Evolutionary conservation across 2,113 vertebrate species (phyloP), one percentile per base, ranked within the genome.

Genomic region (Carassius auratus): DNA sequence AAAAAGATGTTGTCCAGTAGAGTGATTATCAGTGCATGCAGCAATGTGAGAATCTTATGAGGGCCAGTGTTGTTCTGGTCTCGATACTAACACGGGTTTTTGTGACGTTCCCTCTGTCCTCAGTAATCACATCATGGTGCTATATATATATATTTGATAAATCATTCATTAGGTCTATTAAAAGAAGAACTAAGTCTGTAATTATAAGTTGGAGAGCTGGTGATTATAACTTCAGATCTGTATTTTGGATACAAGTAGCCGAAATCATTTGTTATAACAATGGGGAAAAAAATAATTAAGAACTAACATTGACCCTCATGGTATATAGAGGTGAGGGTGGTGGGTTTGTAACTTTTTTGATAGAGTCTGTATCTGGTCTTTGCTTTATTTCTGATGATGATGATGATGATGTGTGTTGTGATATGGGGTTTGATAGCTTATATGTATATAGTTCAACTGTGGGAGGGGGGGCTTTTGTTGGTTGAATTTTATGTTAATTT

Each of bases 1-100:
- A 73, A 61, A n/a, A 50, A 61, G 59, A 50, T 84, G 84, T 80
- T 38, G 66, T 83, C 68, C 81, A 84, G 66, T 87, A 68, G 73
- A 26, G 87, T 45, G 84, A 85, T 86, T 82, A 86, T 88, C 84
- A 86, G 83, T 91, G 88, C 87, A 91, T 88, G 88, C 87, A 87
- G 88, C 85, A 84, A 68, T 62, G 84, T 86, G 84, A 82, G 86
- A 87, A 85, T 83, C 75, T 59, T 57, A 64, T 23, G 26, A 61
- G 64, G 87, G 45, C 85, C 78, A 66, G 55, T 76, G 55, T 74
- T 78, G 38, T 82, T 90, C 95, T 93, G 91, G 93, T 94, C 92
- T 94, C 89, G 90, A 93, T 97, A 97, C 96, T 97, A 97, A 98
- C 96, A 98, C 96, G 96, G 97, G 97, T 98, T 96, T 97, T 97